Base-by-base conservation (phyloP, 2,888 invertebrate species). In the Ptychoptera contaminata region DNA sequence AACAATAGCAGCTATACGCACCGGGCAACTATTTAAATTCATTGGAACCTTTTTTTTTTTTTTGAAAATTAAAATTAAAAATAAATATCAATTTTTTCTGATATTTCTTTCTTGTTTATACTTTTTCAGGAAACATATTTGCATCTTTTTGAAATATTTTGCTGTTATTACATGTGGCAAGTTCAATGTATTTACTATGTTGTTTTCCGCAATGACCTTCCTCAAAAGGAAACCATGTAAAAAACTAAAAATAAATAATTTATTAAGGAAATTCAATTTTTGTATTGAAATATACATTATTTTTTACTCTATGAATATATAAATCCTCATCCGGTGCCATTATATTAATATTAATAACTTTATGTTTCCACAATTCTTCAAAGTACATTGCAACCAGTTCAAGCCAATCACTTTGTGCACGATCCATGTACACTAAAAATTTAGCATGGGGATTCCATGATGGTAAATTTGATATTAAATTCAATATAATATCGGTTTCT, bases 371-470 rank as follows among this genome's bases (percentile, higher is more conserved):
- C n/a, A 39, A 16, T 16, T n/a, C 16, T 16, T 16, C 40, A 14
- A 40, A 15, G 15, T 15, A 31, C 8, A 11, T 30, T 30, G 30
- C 12, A 4, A 30, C 6, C n/a, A 40, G 8, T 2, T 29, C 14
- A 40, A 11, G 8, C n/a, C 9, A 10, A 7, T 31, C 40, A 1
- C 37, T 14, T 15, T 16, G 12, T 3, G n/a, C 36, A 14, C 15
- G 16, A n/a, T 40, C 45, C 36, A 45, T 36, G 15, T 45, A 45
- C 8, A 45, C 9, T 11, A 45, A 36, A 14, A 40, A 23, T 16
- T 40, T 40, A 7, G 45, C 45, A 16, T 40, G 40, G 2, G 45
- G 45, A 40, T 45, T 40, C 45, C 45, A 45, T 8, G 45, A 45
- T 36, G 38, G 16, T 15, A 40, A 29, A 8, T 35, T 15, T 2